phyloP scores from a whole-genome alignment of 2,888 invertebrate species.

The Tenthredo mesomela region DNA sequence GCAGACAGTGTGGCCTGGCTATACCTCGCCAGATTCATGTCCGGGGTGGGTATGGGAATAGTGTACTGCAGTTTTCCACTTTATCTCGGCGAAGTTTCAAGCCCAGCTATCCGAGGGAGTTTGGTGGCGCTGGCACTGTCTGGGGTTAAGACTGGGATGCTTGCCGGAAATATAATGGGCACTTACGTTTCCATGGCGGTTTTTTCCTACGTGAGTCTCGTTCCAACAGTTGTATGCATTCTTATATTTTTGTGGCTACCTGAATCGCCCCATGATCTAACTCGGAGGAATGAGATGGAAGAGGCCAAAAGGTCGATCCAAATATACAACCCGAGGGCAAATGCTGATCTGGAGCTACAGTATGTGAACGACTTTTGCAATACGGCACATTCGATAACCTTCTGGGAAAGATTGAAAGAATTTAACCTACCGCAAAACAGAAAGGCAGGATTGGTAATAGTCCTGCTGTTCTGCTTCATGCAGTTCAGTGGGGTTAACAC shows the following conservation, averaged over 20 bases:
- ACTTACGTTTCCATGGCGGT: conserved; percentile 20
- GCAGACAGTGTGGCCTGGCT: conserved; percentile 63
- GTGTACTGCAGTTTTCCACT: conserved; percentile 66
- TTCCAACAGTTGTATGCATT: conserved; percentile 33
- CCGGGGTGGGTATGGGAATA: conserved; percentile 66
- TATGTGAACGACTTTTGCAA: conserved; percentile 60
- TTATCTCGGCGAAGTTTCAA: conserved; percentile 69
- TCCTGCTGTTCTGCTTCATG: conserved; percentile 60
- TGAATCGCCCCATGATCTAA: conserved; percentile 49
- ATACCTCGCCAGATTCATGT: conserved; percentile 60
- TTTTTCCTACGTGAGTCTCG: conserved; percentile 46
- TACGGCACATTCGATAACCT: conserved; percentile 48
- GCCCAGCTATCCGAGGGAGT: conserved; percentile 66
- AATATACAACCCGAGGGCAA: conserved; percentile 64
- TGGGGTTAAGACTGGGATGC: conserved; percentile 15
- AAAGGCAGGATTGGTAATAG: conserved; percentile 59
- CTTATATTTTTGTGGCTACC: conserved; percentile 29
- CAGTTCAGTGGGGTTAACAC: conserved; percentile 65
- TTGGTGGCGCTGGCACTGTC: conserved; percentile 57
- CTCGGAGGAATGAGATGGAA: conserved; percentile 45
- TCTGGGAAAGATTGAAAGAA: conserved; percentile 56
- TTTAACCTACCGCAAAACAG: conserved; percentile 57
- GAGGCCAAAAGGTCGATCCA: conserved; percentile 63
- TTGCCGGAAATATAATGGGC: conserved; percentile 37
- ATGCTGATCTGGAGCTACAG: conserved; percentile 60